phyloP scores from a whole-genome alignment of 2,797 vertebrate species.

The Tolypeutes matacus region DNA sequence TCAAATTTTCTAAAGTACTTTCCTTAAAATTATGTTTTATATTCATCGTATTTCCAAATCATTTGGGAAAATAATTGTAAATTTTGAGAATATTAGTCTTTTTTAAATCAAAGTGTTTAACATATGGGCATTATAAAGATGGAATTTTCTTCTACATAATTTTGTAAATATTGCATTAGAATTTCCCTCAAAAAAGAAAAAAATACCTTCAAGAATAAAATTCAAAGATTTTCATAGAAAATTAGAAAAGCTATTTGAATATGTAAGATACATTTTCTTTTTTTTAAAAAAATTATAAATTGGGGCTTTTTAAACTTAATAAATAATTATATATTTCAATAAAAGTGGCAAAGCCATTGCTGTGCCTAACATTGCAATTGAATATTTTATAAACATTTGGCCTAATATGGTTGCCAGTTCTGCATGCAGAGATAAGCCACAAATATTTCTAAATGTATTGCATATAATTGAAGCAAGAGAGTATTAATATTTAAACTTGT shows the following conservation, averaged over 20 bases:
- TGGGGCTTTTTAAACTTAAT: slow-evolving; percentile 61
- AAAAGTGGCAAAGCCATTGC: slow-evolving; percentile 69
- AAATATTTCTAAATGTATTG: slow-evolving; percentile 20
- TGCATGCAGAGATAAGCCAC: not conserved
- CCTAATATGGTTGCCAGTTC: not conserved
- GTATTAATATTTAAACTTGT: not conserved
- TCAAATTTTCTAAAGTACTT: slow-evolving; percentile 53
- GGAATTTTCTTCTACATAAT: slow-evolving; percentile 84
- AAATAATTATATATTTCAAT: slow-evolving; percentile 52
- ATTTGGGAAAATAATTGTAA: slow-evolving; percentile 86
- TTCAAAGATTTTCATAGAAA: slow-evolving; percentile 59
- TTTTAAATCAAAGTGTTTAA: slow-evolving; percentile 88
- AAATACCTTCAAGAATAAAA: slow-evolving; percentile 60
- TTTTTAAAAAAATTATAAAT: slow-evolving; percentile 8
- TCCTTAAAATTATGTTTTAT: slow-evolving; percentile 82
- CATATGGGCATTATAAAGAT: slow-evolving; percentile 87
- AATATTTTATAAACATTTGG: not conserved
- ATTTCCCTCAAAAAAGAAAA: slow-evolving; percentile 77
- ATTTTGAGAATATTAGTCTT: slow-evolving; percentile 89
- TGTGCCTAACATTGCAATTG: not conserved
- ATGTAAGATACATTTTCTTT: not conserved
- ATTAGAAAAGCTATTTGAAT: slow-evolving; percentile 67
- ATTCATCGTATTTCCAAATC: slow-evolving; percentile 87
- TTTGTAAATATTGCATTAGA: slow-evolving; percentile 79
- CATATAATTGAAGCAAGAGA: not conserved